phyloP scores from a whole-genome alignment of 2,797 vertebrate genomes.

The Sebastes oblongus region DNA sequence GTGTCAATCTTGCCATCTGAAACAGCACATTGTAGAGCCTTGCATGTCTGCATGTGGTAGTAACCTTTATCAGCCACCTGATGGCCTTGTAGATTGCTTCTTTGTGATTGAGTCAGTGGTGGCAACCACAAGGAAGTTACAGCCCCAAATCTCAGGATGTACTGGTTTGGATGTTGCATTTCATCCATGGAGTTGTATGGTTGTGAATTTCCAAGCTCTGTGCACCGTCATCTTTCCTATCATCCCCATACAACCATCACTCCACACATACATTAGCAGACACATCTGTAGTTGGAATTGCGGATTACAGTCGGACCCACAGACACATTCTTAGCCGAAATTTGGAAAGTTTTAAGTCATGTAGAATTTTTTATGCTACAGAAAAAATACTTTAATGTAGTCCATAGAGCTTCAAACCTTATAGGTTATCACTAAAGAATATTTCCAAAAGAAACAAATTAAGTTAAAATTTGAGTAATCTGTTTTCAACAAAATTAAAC shows the following conservation, averaged over 20 bases:
- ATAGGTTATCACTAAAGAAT: neutral
- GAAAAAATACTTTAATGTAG: neutral
- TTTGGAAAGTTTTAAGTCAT: neutral
- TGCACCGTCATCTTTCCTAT: neutral
- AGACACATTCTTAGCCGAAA: neutral
- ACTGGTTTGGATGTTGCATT: neutral
- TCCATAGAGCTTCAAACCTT: neutral
- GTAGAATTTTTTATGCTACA: neutral
- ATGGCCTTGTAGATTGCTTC: neutral
- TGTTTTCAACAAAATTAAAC: neutral
- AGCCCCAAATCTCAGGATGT: neutral
- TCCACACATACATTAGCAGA: neutral
- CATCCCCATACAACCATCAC: neutral
- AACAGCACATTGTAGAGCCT: neutral
- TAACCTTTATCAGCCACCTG: conserved; percentile 1
- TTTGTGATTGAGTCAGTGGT: neutral
- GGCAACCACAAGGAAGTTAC: neutral
- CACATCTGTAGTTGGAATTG: neutral
- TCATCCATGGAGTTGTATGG: neutral
- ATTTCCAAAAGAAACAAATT: neutral
- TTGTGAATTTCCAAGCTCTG: too few relatives aligned
- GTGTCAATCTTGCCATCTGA: neutral
- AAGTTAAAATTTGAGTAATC: neutral
- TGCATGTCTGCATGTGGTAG: neutral
- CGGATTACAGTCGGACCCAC: neutral